phyloP scores from a whole-genome alignment of 2,888 invertebrate species.

The Eurytoma californica region DNA sequence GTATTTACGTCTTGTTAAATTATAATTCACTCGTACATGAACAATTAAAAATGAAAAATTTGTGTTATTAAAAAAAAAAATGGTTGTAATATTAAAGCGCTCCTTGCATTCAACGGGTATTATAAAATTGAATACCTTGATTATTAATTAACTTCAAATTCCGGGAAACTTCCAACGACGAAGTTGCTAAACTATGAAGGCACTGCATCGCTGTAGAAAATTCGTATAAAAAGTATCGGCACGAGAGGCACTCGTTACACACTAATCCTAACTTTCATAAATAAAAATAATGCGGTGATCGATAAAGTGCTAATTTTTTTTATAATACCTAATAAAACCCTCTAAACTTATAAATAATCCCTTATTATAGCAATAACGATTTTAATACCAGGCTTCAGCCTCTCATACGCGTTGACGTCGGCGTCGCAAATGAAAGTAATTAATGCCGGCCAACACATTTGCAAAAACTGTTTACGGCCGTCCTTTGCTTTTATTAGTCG shows the following conservation, averaged over 20 bases:
- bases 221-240: neutral
- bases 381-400: too few relatives aligned
- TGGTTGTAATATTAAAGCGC: too few relatives aligned
- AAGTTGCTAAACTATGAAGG: constrained; percentile 24
- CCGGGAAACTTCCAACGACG: constrained; percentile 5
- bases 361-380: too few relatives aligned
- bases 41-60: too few relatives aligned
- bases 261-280: too few relatives aligned
- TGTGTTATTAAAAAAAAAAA: too few relatives aligned
- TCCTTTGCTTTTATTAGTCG: neutral
- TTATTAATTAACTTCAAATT: constrained; percentile 14
- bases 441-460: neutral
- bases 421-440: neutral
- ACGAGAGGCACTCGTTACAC: neutral
- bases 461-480: constrained; percentile 1
- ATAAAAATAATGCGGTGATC: too few relatives aligned
- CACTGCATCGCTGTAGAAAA: neutral
- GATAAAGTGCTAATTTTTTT: too few relatives aligned
- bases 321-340: too few relatives aligned
- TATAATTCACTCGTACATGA: neutral
- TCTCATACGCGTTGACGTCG: too few relatives aligned
- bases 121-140: neutral
- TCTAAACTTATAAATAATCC: too few relatives aligned
- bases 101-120: too few relatives aligned
- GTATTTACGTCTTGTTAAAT: neutral